Base-by-base conservation (phyloP, 1,140 invertebrate genomes). In the Drosophila kikkawai region DNA sequence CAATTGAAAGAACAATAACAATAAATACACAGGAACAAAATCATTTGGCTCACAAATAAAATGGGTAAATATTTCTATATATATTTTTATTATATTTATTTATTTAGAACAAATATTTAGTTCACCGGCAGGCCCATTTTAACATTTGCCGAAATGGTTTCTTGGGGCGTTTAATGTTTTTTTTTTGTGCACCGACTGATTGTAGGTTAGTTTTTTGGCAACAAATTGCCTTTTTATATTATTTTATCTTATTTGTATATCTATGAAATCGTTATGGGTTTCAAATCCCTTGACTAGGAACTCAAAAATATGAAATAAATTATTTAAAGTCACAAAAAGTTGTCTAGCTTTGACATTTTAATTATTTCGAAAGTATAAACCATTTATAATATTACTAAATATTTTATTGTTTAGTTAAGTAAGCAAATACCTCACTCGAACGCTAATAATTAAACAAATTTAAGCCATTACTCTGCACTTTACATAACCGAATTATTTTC, bases 1-100 rank as follows among this genome's bases (percentile, higher is more conserved):
- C 7, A 45, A 26, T 60, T 37, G 32, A 13, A 70, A 58, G 29
- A 69, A 51, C 58, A 70, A 57, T 29, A 69, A 75, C 70, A 75
- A 75, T 79, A 70, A 76, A 75, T 65, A 75, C 7, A 32, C 17
- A 32, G 17, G 3, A 6, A 13, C 26, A 70, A 11, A 19, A 37
- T 15, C 19, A 36, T 45, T 26, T 26, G 26, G 4, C 26, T 5
- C 5, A 6, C n/a, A 63, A 12, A 37, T 63, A 12, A 19, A 56
- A 37, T 7, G 22, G 12, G 34, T 34, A 63, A 15, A 36, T 19
- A 36, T 44, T 44, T n/a, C n/a, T 7, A 44, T 32, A n/a, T n/a
- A n/a, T n/a, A n/a, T n/a, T n/a, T n/a, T n/a, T n/a, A n/a, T n/a
- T n/a, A n/a, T n/a, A n/a, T n/a, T n/a, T n/a, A n/a, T n/a, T n/a